phyloP scores from a whole-genome alignment of 2,888 invertebrate species.

The Ichneumon xanthorius region DNA sequence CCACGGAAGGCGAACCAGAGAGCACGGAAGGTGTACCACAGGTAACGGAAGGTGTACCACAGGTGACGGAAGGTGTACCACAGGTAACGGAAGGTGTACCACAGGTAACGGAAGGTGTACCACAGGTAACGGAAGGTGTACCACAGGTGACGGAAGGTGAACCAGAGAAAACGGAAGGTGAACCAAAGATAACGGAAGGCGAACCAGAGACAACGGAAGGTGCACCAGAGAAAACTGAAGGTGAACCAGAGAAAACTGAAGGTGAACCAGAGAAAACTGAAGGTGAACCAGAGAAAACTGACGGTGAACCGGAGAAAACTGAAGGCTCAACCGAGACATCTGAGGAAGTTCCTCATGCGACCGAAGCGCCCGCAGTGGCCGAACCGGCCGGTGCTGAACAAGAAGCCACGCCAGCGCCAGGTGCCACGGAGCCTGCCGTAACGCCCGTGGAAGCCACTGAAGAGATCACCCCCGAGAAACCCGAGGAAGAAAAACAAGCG shows the following conservation, averaged over 20 bases:
- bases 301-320: not conserved
- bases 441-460: constrained; percentile 4
- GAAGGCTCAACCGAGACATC: constrained; percentile 38
- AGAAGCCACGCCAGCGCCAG: not conserved
- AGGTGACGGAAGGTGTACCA: no score
- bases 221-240: constrained; percentile 22
- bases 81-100: no score
- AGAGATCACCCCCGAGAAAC: constrained; percentile 30
- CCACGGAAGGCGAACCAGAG: not conserved
- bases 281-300: constrained; percentile 21
- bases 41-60: not conserved
- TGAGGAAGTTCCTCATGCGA: constrained; percentile 24
- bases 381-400: not conserved
- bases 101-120: not conserved
- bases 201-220: not conserved
- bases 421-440: constrained; percentile 41
- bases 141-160: not conserved
- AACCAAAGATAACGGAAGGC: constrained; percentile 11
- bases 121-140: no score
- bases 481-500: constrained; percentile 25
- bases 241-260: no score
- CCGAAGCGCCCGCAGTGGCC: not conserved
- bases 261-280: not conserved
- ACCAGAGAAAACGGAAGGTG: not conserved
- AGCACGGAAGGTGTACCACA: not conserved